Percentiles rank a stretch among this genome's conserved stretches.
These are phyloP conservation scores for Serilophus lunatus DNA, from an alignment of 2,113 vertebrate species.

Conservation along the genomic window DNA sequence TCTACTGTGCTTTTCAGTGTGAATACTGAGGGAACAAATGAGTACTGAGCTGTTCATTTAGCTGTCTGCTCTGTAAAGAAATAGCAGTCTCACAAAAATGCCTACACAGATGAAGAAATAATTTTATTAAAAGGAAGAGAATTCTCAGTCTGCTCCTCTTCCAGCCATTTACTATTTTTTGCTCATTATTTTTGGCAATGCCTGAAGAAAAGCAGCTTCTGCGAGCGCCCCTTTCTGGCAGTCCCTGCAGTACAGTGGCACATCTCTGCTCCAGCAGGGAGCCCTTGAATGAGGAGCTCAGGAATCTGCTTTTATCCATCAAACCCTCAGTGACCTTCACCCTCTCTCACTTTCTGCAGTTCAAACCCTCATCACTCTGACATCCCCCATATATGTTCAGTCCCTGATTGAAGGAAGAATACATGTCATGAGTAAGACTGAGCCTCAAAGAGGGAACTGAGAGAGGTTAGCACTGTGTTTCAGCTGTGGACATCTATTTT, in stretches of 20 bases:
- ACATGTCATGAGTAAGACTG: background rate
- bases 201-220: background rate
- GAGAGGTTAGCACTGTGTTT: background rate
- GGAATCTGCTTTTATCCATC: background rate
- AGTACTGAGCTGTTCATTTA: background rate
- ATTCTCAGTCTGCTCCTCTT: background rate
- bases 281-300: background rate
- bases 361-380: background rate
- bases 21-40: background rate
- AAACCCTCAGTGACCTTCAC: background rate
- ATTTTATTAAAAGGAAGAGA: background rate
- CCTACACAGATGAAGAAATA: background rate
- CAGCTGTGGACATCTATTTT: background rate
- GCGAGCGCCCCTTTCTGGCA: fast-evolving
- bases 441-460: background rate
- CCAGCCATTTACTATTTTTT: background rate
- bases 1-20: background rate
- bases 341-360: background rate
- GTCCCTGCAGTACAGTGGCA: fast-evolving
- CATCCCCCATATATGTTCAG: fast-evolving
- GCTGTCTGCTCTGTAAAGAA: background rate
- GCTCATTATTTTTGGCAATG: background rate
- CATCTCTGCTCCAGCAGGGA: background rate
- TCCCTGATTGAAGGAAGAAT: background rate
- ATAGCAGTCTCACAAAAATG: background rate